Conservation (phyloP, 2,797 vertebrate species). For the Anniella stebbinsi region DNA sequence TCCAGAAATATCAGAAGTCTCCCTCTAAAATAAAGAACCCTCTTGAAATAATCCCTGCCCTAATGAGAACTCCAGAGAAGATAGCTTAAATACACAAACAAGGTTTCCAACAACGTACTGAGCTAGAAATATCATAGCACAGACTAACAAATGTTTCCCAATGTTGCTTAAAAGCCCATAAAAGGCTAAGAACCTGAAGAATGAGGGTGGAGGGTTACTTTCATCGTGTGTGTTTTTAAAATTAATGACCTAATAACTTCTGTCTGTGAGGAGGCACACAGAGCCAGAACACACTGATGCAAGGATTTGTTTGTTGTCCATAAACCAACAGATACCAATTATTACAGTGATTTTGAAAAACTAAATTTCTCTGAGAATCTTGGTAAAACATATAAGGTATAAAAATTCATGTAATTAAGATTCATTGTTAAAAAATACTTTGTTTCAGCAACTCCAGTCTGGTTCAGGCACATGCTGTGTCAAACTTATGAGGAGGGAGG, state of each 20-base stretch:
- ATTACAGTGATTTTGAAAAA: background rate
- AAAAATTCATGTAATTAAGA: background rate
- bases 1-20: background rate
- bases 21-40: background rate
- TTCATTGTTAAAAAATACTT: no score
- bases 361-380: background rate
- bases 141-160: background rate
- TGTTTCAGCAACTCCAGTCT: background rate
- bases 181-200: conserved; percentile 2
- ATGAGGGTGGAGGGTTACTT: background rate
- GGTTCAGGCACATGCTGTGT: background rate
- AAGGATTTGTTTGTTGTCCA: background rate
- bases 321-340: background rate
- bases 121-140: background rate
- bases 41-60: background rate
- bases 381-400: background rate
- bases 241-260: background rate
- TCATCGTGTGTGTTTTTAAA: background rate
- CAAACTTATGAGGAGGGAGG: background rate
- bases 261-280: background rate
- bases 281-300: background rate
- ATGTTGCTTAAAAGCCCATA: background rate
- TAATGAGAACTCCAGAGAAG: background rate
- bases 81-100: background rate
- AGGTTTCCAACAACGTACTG: background rate